Evolutionary conservation across 1,140 invertebrate species (phyloP).

Genomic region (Wasmannia auropunctata): DNA sequence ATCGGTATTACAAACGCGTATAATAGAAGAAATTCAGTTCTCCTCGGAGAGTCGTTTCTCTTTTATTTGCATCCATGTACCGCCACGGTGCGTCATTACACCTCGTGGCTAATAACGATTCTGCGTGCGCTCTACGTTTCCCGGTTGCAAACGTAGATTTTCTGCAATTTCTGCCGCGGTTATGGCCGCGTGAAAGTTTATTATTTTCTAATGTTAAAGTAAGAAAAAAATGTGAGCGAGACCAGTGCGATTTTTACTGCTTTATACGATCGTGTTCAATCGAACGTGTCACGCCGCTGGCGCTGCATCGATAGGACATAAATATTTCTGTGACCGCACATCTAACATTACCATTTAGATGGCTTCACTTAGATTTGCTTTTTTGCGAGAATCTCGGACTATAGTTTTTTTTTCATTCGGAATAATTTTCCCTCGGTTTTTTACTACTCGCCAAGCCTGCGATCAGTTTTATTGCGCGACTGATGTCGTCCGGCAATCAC

Average conservation of each 20-base stretch:
- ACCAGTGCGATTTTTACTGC: not conserved
- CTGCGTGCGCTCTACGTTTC: not conserved
- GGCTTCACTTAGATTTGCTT: not conserved
- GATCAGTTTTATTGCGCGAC: not conserved
- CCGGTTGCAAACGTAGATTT: not conserved
- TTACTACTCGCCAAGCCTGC: not conserved
- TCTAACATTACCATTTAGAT: not conserved
- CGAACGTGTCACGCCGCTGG: not conserved
- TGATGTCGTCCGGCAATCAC: not conserved
- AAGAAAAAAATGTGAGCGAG: not conserved
- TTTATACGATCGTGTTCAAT: not conserved
- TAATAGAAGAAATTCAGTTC: not conserved
- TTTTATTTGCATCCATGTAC: not conserved
- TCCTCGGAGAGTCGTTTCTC: not conserved
- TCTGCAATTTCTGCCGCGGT: slow-evolving; percentile 1
- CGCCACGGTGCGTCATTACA: not conserved
- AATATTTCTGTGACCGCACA: not conserved
- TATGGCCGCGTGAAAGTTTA: slow-evolving; percentile 9
- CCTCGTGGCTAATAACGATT: slow-evolving; percentile 15
- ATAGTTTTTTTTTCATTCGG: not conserved
- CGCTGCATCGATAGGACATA: not conserved
- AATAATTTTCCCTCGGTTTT: not conserved
- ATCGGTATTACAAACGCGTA: not conserved
- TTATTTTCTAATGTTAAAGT: not conserved
- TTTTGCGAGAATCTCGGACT: not conserved